Evolutionary conservation across 1,140 invertebrate species (phyloP).

Genomic region (Steinernema khuongi): DNA sequence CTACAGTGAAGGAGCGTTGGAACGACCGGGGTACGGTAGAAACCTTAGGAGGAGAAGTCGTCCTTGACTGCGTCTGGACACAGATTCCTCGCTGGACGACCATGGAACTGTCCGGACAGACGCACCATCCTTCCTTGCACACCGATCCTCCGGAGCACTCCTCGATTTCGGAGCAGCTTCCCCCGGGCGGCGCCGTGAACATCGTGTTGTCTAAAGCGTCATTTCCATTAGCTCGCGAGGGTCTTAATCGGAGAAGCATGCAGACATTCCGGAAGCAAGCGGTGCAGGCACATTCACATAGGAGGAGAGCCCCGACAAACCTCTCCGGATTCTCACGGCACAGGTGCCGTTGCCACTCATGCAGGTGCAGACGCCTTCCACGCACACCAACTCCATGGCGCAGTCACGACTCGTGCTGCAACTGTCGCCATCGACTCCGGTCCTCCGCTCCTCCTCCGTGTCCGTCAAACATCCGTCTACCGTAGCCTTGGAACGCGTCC

Average conservation of each 20-base stretch:
- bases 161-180: constrained; percentile 42
- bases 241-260: constrained; percentile 19
- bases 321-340: background rate
- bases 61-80: constrained; percentile 35
- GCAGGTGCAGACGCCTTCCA: constrained; percentile 20
- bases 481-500: constrained; percentile 21
- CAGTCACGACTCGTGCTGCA: constrained; percentile 24
- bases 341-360: background rate
- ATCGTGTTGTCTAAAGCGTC: constrained; percentile 29
- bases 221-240: constrained; percentile 23
- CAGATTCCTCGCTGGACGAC: constrained; percentile 46
- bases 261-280: no score
- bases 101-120: constrained; percentile 52
- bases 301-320: no score
- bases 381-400: constrained; percentile 16
- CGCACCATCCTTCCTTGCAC: constrained; percentile 48
- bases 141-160: constrained; percentile 45
- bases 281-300: constrained; percentile 24
- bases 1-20: background rate
- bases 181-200: constrained; percentile 44
- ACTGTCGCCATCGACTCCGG: background rate
- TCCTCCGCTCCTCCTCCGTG: background rate
- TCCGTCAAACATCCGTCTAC: constrained; percentile 17
- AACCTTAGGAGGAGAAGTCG: constrained; percentile 27
- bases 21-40: background rate